Base-by-base conservation (phyloP, 2,888 invertebrate species). In the Tuberolachnus salignus region DNA sequence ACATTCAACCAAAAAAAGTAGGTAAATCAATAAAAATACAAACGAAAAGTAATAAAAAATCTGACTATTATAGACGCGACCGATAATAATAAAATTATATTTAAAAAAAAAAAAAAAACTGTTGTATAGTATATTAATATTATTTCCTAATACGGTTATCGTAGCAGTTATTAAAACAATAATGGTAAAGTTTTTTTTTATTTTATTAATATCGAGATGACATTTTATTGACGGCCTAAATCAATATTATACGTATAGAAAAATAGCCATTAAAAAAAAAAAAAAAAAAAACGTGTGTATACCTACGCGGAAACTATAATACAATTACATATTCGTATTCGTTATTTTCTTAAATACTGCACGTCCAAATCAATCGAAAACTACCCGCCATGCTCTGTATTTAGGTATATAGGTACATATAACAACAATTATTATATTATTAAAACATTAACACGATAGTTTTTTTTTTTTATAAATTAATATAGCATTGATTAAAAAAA, bases 181-280 rank as follows among this genome's bases (percentile, higher is more conserved):
- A 16, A 61, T 34, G 34, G 34, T 34, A n/a, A 61, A 1, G 34
- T 34, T 34, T 4, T 34, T 34, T 34, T 34, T 34, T 34, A n/a
- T n/a, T n/a, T n/a, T n/a, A n/a, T n/a, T n/a, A n/a, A n/a, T 42
- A 55, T 55, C 42, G 19, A 1, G 13, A 53, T 19, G 49, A 34
- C 49, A 16, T 51, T 61, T 61, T 34, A 34, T 4, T 19, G 51
- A 63, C 51, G 61, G 51, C 49, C 61, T 63, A 73, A 63, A 73
- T 73, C 51, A 51, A 73, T 63, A 51, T 71, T 10, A 57, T 46
- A 23, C 10, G 19, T 49, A 57, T 3, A 21, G 19, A 16, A 61
- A 42, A 13, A 16, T 14, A 16, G 16, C 16, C 16, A 13, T 42
- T 19, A 14, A 23, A 14, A 46, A 46, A 46, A 46, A 16, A 16